These are phyloP conservation scores for Subacronicta megacephala DNA, from an alignment of 2,888 invertebrate genomes.

Conservation along the genomic window DNA sequence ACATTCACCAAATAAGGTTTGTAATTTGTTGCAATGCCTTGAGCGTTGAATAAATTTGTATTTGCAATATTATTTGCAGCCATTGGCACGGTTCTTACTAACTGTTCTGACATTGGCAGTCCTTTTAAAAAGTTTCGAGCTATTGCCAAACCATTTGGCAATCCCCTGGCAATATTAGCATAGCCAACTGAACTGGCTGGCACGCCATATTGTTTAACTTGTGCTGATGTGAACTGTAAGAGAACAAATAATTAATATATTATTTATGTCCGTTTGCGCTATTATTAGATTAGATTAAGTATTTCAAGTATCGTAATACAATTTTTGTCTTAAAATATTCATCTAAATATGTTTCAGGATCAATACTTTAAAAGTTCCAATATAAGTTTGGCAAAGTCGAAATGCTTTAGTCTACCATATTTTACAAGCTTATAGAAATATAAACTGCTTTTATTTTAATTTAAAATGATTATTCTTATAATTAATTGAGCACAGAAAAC, in stretches of 20 bases:
- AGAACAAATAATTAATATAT: slow-evolving; percentile 3
- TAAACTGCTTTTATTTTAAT: no score
- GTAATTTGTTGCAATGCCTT: slow-evolving; percentile 25
- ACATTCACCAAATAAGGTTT: slow-evolving; percentile 1
- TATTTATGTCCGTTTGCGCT: no score
- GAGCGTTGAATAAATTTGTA: slow-evolving; percentile 11
- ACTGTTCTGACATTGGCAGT: slow-evolving; percentile 1
- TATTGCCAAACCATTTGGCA: slow-evolving; percentile 7
- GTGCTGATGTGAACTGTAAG: slow-evolving; percentile 61
- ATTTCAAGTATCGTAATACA: no score
- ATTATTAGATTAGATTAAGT: no score
- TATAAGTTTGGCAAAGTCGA: no score
- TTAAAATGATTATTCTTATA: no score
- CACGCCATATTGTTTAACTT: slow-evolving; percentile 44
- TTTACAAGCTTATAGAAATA: no score
- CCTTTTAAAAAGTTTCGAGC: slow-evolving; percentile 5
- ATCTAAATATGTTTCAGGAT: no score
- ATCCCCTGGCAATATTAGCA: slow-evolving; percentile 9
- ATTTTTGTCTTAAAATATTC: no score
- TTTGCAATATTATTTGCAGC: slow-evolving; percentile 19
- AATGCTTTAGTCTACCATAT: no score
- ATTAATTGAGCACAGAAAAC: no score
- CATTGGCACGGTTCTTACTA: slow-evolving; percentile 4
- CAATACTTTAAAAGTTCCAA: no score
- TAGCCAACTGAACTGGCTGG: slow-evolving; percentile 6